Base-by-base conservation (phyloP, 2,888 invertebrate genomes). In the Bugulina stolonifera region DNA sequence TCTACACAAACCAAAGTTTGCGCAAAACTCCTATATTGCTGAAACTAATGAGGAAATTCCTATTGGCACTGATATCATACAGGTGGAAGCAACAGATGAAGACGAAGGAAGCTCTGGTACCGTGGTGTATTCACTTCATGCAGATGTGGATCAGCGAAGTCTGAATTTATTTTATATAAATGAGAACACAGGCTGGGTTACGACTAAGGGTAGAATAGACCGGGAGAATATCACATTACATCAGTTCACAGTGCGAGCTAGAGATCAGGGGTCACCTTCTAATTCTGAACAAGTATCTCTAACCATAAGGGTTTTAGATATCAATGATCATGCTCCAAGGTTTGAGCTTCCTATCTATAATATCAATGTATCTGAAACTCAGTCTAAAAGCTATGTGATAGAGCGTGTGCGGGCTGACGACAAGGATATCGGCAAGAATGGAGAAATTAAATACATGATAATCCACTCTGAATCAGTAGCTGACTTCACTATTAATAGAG, bases 101-200 rank as follows among this genome's bases (percentile, higher is more conserved):
- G 96, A 97, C 78, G 93, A 94, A 32, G 70, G 70, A 29, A 23
- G 43, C 29, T n/a, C 70, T 29, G 70, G 70, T 0, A 89, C 91
- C 0, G 92, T 98, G 0, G 92, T 93, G 79, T 99, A 98, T 83
- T 92, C 93, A 14, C 94, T 99, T 55, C 93, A 94, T 80, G 95
- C 91, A 10, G 25, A 43, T 35, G 70, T 70, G 2, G 54, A 70
- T 29, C 52, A 70, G 35, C n/a, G 54, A 54, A 70, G 70, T 29
- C 70, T 70, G 2, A 32, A 43, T 29, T 10, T 70, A 2, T 88
- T 97, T 73, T 87, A 90, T 0, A 91, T 97, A 0, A 93, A 96
- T 82, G 85, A 90, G 0, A 89, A 92, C 35, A 91, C 91, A 0
- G 97, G 96, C 0, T 93, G 93, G 72, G 91, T 97, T 72, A 90